Base-by-base conservation (phyloP, 2,797 vertebrate genomes). In the Cyclopterus lumpus region DNA sequence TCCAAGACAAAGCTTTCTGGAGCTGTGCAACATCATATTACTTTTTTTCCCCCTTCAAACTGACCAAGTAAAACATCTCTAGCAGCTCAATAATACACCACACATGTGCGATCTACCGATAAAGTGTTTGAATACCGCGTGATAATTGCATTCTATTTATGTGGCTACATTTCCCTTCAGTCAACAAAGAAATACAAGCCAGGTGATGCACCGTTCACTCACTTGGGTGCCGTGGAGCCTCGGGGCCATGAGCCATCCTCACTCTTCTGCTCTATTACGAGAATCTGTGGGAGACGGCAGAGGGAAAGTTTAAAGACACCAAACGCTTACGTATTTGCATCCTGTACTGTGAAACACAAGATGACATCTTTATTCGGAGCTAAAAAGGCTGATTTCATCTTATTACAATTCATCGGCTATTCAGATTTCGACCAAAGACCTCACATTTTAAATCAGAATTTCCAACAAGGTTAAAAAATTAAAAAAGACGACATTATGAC, bases 221-320 rank as follows among this genome's bases (percentile, higher is more conserved):
- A 99, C 98, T 97, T 99, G 83, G 96, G 94, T 90, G 96, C 86
- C 67, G 96, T 95, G 90, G 96, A 96, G 92, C 97, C 97, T 92
- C 97, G 95, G 73, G 98, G 98, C 98, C 98, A 99, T 0, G 97
- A 88, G 91, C 98, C 98, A 59, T 99, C 98, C 90, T 97, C 96
- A 62, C 95, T 98, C 95, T 97, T 99, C 95, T 98, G 97, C 93
- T 99, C 98, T 94, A 99, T 99, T 80, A 99, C 98, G 42, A 99
- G 96, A 84, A 99, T 95, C 98, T 99, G 94, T 16, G 46, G 72
- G 76, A 83, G 73, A 86, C 8, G 5, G 38, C 3, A 77, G 4
- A 76, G 26, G 73, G 53, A 76, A 66, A 38, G 5, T 51, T 80
- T 51, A 61, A 64, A 66, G 66, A 42, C 4, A 59, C 20, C 20